A percentile compares a stretch with the other conserved stretches of the same genome.
Evolutionary conservation across 1,140 invertebrate species (phyloP).

Genomic region (Diabrotica undecimpunctata): DNA sequence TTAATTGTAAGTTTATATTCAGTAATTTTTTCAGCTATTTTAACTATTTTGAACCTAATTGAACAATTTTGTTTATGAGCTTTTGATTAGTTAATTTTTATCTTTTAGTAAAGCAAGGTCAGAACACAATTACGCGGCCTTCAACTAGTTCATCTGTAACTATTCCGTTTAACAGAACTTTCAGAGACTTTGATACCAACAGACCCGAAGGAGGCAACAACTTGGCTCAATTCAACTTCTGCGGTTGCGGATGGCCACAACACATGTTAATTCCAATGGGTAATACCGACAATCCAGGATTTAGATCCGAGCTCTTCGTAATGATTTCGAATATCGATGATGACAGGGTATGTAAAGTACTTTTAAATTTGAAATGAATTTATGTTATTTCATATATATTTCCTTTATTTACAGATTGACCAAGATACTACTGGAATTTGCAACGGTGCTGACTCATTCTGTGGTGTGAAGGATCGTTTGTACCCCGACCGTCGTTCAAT

Average conservation of each 20-base stretch:
- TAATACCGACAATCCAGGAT: constrained; percentile 54
- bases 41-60: too few relatives aligned
- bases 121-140: constrained; percentile 59
- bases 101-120: constrained; percentile 59
- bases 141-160: constrained; percentile 69
- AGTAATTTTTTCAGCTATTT: too few relatives aligned
- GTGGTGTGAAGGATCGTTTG: too few relatives aligned
- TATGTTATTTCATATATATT: too few relatives aligned
- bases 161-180: constrained; percentile 68
- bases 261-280: constrained; percentile 69
- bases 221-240: constrained; percentile 68
- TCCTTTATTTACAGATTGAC: too few relatives aligned
- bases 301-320: constrained; percentile 69
- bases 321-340: constrained; percentile 75
- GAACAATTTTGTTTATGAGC: too few relatives aligned
- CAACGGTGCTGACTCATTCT: too few relatives aligned
- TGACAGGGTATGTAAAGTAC: constrained; percentile 65
- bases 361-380: too few relatives aligned
- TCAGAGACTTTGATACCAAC: constrained; percentile 58
- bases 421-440: too few relatives aligned
- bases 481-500: too few relatives aligned
- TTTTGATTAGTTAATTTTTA: too few relatives aligned
- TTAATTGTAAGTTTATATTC: constrained; percentile 17
- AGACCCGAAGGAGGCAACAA: constrained; percentile 52
- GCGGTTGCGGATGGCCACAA: constrained; percentile 84